phyloP scores from a whole-genome alignment of 2,113 vertebrate species.

The Otocyon megalotis region DNA sequence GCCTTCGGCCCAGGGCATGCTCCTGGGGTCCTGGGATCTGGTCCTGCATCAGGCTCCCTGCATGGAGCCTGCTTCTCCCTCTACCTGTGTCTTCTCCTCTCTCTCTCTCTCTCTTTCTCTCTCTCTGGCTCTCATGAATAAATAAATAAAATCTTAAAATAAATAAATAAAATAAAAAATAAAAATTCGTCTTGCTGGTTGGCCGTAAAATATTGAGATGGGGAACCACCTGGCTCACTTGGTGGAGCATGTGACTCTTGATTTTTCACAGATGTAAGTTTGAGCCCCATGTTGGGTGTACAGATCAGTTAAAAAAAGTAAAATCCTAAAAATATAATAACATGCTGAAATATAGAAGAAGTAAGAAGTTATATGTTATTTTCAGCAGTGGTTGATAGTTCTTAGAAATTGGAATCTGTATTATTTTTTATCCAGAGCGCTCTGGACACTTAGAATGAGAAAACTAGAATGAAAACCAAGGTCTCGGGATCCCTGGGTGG shows the following conservation, averaged over 20 bases:
- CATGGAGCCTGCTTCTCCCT: too few species aligned
- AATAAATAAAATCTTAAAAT: too few species aligned
- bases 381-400: slow-evolving; percentile 32
- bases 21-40: too few species aligned
- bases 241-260: not conserved
- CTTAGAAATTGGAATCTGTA: not conserved
- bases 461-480: slow-evolving; percentile 1
- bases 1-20: too few species aligned
- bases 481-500: too few species aligned
- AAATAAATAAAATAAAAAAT: not conserved
- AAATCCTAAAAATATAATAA: not conserved
- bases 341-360: not conserved
- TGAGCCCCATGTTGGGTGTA: not conserved
- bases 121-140: too few species aligned
- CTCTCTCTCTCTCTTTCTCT: too few species aligned
- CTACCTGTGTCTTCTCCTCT: too few species aligned
- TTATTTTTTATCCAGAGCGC: not conserved
- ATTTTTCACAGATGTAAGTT: not conserved
- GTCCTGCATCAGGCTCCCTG: too few species aligned
- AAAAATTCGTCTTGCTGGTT: not conserved
- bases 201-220: slow-evolving; percentile 28
- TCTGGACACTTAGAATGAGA: not conserved
- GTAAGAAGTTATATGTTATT: not conserved
- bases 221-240: not conserved
- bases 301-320: not conserved